Evolutionary conservation across 2,888 invertebrate genomes (phyloP).

Genomic region (Spatulosminthurus flaviceps): DNA sequence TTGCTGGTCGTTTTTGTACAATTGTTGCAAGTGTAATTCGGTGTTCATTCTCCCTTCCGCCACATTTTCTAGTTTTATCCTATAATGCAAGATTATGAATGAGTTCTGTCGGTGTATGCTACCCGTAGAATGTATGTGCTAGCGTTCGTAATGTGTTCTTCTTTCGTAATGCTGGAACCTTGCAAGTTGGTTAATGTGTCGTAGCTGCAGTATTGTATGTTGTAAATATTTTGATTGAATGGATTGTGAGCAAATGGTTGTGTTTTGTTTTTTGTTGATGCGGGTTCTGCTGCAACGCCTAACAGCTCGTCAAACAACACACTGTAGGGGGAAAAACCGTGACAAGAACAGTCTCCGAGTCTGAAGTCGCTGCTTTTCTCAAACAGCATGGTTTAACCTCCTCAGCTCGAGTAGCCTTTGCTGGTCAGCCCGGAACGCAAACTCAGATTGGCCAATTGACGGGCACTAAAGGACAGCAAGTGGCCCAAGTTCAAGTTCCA

Average conservation of each 20-base stretch:
- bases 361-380: conserved; percentile 59
- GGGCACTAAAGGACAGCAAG: conserved; percentile 30
- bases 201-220: no score
- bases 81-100: no score
- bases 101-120: no score
- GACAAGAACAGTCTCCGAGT: conserved; percentile 59
- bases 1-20: no score
- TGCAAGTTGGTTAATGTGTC: no score
- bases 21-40: no score
- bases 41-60: no score
- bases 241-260: conserved; percentile 32
- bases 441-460: conserved; percentile 34
- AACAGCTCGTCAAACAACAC: conserved; percentile 61
- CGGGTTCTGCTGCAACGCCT: neutral
- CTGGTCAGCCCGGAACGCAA: conserved; percentile 30
- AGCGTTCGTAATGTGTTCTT: no score
- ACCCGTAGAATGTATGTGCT: no score
- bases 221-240: conserved; percentile 13
- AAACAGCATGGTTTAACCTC: conserved; percentile 59
- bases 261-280: conserved; percentile 29
- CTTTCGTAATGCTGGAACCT: no score
- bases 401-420: conserved; percentile 41
- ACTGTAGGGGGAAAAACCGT: conserved; percentile 61
- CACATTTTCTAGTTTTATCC: no score
- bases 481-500: conserved; percentile 50